A percentile compares a stretch with the other conserved stretches of the same genome.
phyloP scores from a whole-genome alignment of 2,888 invertebrate genomes.

The Tetheella fluctuosa region DNA sequence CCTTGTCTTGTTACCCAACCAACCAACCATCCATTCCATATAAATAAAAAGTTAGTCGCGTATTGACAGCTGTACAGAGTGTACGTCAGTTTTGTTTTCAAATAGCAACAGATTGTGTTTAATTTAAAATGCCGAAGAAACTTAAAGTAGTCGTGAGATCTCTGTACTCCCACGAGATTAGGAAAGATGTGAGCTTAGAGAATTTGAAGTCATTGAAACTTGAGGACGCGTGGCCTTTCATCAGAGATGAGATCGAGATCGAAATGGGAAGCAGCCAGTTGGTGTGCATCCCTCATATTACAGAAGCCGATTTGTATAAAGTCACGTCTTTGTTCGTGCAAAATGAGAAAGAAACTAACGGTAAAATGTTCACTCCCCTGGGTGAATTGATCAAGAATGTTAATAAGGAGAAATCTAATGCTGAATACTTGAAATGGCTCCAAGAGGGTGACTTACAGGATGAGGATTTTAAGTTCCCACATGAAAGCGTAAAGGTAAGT shows the following conservation, averaged over 20 bases:
- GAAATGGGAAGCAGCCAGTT: slow-evolving; percentile 80
- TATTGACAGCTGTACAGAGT: slow-evolving; percentile 37
- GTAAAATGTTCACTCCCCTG: slow-evolving; percentile 77
- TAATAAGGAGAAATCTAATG: slow-evolving; percentile 68
- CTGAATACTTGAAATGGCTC: slow-evolving; percentile 70
- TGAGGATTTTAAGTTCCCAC: slow-evolving; percentile 73
- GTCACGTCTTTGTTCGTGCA: slow-evolving; percentile 77
- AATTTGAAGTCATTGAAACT: slow-evolving; percentile 74
- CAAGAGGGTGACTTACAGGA: slow-evolving; percentile 68
- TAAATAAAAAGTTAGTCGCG: slow-evolving; percentile 48
- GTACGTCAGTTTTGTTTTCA: slow-evolving; percentile 29
- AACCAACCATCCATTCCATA: too few relatives aligned
- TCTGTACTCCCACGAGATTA: slow-evolving; percentile 78
- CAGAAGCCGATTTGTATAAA: slow-evolving; percentile 78
- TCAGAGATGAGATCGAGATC: slow-evolving; percentile 80
- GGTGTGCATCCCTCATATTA: slow-evolving; percentile 80
- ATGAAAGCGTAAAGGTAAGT: slow-evolving; percentile 76
- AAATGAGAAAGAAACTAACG: slow-evolving; percentile 75
- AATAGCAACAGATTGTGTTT: slow-evolving; percentile 18
- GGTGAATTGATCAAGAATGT: slow-evolving; percentile 73
- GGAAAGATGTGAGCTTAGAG: slow-evolving; percentile 79
- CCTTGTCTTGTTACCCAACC: slow-evolving; percentile 26
- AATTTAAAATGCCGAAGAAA: slow-evolving; percentile 77
- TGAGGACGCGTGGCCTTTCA: slow-evolving; percentile 82
- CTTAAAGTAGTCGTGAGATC: slow-evolving; percentile 79